Conservation (phyloP, 2,888 invertebrate genomes). For the Aporophyla lueneburgensis region DNA sequence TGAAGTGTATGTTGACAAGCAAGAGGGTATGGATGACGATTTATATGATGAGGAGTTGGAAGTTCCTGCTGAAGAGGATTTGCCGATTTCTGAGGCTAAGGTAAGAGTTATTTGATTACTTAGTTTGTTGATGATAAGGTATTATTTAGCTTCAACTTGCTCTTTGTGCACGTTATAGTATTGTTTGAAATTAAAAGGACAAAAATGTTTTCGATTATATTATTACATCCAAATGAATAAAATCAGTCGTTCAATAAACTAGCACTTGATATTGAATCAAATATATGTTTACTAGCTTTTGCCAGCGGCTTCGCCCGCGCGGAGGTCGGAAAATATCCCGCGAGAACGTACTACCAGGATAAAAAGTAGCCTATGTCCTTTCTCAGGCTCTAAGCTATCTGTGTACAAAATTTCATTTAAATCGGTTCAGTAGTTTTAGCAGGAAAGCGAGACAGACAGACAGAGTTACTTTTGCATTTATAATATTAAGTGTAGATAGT, state of each 20-base stretch:
- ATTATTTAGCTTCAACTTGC: neutral
- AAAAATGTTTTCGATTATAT: neutral
- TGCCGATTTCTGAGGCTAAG: slow-evolving; percentile 90
- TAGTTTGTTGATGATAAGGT: neutral
- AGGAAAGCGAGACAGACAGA: no score
- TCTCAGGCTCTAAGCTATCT: no score
- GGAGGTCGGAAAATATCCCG: no score
- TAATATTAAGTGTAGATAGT: no score
- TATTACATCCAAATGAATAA: neutral
- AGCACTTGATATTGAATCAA: slow-evolving; percentile 18
- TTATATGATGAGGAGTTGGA: slow-evolving; percentile 90
- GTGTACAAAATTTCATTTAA: no score
- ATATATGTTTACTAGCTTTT: slow-evolving; percentile 20
- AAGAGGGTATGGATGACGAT: slow-evolving; percentile 85
- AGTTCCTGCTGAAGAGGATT: slow-evolving; percentile 85
- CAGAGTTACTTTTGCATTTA: no score
- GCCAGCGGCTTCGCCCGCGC: no score
- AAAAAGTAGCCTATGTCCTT: no score
- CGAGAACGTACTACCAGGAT: no score
- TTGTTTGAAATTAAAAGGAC: neutral
- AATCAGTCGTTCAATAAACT: neutral
- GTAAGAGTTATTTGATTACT: slow-evolving; percentile 69
- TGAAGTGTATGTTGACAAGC: slow-evolving; percentile 78
- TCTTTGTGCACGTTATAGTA: neutral
- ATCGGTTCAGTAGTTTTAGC: no score